Percentiles rank a stretch among this genome's conserved stretches.
Conservation (phyloP, 2,888 invertebrate species). For the Rhogogaster chlorosoma region DNA sequence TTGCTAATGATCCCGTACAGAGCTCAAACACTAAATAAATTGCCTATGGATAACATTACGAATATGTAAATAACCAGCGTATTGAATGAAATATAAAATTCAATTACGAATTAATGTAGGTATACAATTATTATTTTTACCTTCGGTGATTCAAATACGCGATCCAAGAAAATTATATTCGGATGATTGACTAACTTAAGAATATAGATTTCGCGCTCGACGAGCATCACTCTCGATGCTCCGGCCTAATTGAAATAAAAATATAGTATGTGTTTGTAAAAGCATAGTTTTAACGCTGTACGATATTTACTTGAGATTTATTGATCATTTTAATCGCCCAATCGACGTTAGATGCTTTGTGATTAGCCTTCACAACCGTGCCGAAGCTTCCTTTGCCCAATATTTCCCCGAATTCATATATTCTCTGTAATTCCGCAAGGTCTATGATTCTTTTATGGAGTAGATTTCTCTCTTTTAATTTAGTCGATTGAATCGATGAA, state of each 20-base stretch:
- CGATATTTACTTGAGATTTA: slow-evolving; percentile 70
- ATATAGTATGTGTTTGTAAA: neutral
- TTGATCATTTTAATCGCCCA: slow-evolving; percentile 78
- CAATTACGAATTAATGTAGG: neutral
- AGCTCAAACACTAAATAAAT: slow-evolving; percentile 81
- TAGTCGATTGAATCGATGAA: slow-evolving; percentile 52
- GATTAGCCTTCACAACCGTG: slow-evolving; percentile 73
- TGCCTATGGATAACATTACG: slow-evolving; percentile 68
- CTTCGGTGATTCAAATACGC: slow-evolving; percentile 79
- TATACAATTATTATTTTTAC: slow-evolving; percentile 47
- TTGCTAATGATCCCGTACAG: slow-evolving; percentile 79
- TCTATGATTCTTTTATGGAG: slow-evolving; percentile 73
- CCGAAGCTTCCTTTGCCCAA: slow-evolving; percentile 77
- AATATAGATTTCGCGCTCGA: slow-evolving; percentile 80
- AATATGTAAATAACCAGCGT: neutral
- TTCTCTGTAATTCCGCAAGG: slow-evolving; percentile 69
- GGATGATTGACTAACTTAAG: slow-evolving; percentile 80
- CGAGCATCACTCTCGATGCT: slow-evolving; percentile 70
- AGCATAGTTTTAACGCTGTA: neutral
- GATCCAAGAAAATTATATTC: slow-evolving; percentile 80
- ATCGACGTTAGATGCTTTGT: slow-evolving; percentile 69
- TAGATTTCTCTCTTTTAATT: slow-evolving; percentile 68
- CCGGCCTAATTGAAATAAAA: slow-evolving; percentile 57
- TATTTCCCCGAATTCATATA: slow-evolving; percentile 73
- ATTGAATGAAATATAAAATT: neutral